phyloP scores from a whole-genome alignment of 2,888 invertebrate genomes.

The Thereva unica region DNA sequence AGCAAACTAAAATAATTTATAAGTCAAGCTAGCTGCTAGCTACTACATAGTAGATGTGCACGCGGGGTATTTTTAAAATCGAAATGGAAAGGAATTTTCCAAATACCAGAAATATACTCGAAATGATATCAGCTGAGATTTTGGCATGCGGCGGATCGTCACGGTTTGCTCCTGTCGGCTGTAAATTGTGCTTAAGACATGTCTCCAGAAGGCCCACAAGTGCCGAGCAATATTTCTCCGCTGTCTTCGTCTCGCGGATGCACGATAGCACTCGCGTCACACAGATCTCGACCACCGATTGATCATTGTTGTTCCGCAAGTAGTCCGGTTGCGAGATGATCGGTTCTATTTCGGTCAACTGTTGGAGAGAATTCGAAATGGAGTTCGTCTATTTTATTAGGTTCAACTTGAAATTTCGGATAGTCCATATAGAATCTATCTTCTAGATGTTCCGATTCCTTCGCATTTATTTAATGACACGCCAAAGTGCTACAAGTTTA shows the following conservation, averaged over 20 bases:
- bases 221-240: slow-evolving; percentile 83
- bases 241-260: slow-evolving; percentile 82
- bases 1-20: too few relatives aligned
- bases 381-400: too few relatives aligned
- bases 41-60: too few relatives aligned
- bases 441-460: too few relatives aligned
- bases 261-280: slow-evolving; percentile 89
- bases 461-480: too few relatives aligned
- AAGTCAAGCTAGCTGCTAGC: too few relatives aligned
- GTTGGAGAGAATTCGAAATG: slow-evolving; percentile 27
- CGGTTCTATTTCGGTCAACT: slow-evolving; percentile 75
- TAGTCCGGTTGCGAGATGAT: slow-evolving; percentile 85
- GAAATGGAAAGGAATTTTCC: neutral
- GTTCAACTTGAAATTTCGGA: too few relatives aligned
- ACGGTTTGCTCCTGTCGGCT: slow-evolving; percentile 69
- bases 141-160: slow-evolving; percentile 95
- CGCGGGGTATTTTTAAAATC: neutral
- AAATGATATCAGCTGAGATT: slow-evolving; percentile 92
- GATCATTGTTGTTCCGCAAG: slow-evolving; percentile 84
- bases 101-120: slow-evolving; percentile 85
- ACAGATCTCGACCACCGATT: slow-evolving; percentile 94
- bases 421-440: too few relatives aligned
- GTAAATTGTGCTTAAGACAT: slow-evolving; percentile 85
- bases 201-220: slow-evolving; percentile 84
- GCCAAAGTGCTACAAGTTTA: too few relatives aligned